Evolutionary conservation across 2,797 vertebrate species (phyloP), one percentile per base, ranked within the genome.

Genomic region (Peromyscus eremicus): DNA sequence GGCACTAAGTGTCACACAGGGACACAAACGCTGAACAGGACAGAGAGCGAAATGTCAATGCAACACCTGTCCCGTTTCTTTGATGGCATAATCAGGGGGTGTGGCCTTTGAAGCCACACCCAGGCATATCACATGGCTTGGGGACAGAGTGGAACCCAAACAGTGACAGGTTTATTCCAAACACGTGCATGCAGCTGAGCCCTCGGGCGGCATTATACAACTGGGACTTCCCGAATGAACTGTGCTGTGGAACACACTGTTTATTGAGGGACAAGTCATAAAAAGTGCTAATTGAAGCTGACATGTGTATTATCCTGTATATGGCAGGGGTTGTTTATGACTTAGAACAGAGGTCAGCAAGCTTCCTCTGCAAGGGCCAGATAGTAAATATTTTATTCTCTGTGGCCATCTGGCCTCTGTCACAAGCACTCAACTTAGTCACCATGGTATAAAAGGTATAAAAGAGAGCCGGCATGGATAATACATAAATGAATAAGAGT

Each of bases 311-410:
- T 71, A 94, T 81, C 55, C 64, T 66, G 37, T 62, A 55, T 52
- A 79, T 34, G 2, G 7, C 43, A 52, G 40, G 6, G 19, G 55
- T 68, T 91, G 81, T 93, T 96, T 60, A 76, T 79, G 81, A 79
- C 71, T 93, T 76, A 81, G 71, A 52, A 55, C 71, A 92, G 19
- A 17, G 25, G 49, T 84, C 60, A 32, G 17, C 64, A 71, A 60
- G 92, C 49, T 25, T 88, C 46, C 52, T 76, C 16, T 49, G 9
- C 60, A 34, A 70, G 34, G 37, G 17, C 71, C 43, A 37, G 84
- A 90, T 16, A 91, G 87, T 60, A 92, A 90, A 88, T 88, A 84
- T 75, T 88, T 91, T 75, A 92, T 76, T 94, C 55, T 82, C 80
- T 43, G 84, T 5, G 12, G 62, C 57, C 94, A 92, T 49, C 95